Conservation (phyloP, 1,140 invertebrate genomes). For the Druon quercuslanigerum region DNA sequence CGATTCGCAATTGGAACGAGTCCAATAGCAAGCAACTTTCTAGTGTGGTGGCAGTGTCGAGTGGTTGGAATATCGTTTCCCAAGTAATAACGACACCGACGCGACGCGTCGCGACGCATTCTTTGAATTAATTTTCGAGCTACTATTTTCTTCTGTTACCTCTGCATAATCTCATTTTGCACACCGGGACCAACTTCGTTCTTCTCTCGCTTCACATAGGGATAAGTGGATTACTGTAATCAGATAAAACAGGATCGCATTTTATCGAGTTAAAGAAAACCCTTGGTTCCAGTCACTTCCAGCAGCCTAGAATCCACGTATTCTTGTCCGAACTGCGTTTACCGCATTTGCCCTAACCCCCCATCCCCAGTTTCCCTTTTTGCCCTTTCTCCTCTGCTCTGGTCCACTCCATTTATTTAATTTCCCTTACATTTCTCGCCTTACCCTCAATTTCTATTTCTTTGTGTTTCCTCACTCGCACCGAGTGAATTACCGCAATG, state of each 20-base stretch:
- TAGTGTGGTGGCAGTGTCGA: not conserved
- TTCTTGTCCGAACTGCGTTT: slow-evolving; percentile 29
- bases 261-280: slow-evolving; percentile 52
- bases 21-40: slow-evolving; percentile 50
- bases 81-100: not conserved
- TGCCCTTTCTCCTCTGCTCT: no score
- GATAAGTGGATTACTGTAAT: slow-evolving; percentile 55
- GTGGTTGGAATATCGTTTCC: not conserved
- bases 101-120: slow-evolving; percentile 18
- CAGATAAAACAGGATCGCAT: slow-evolving; percentile 55
- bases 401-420: slow-evolving; percentile 35
- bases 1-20: slow-evolving; percentile 65
- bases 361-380: not conserved
- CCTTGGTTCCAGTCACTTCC: not conserved
- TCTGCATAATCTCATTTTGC: slow-evolving; percentile 52
- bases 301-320: slow-evolving; percentile 11
- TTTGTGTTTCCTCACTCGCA: slow-evolving; percentile 17
- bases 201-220: slow-evolving; percentile 37
- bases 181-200: slow-evolving; percentile 24
- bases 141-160: slow-evolving; percentile 50
- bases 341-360: slow-evolving; percentile 10
- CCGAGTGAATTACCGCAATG: slow-evolving; percentile 30
- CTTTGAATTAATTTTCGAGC: slow-evolving; percentile 60
- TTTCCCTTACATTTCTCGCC: slow-evolving; percentile 29
- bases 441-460: slow-evolving; percentile 29